Evolutionary conservation across 2,113 vertebrate species (phyloP).

Genomic region (Ranitomeya imitator): DNA sequence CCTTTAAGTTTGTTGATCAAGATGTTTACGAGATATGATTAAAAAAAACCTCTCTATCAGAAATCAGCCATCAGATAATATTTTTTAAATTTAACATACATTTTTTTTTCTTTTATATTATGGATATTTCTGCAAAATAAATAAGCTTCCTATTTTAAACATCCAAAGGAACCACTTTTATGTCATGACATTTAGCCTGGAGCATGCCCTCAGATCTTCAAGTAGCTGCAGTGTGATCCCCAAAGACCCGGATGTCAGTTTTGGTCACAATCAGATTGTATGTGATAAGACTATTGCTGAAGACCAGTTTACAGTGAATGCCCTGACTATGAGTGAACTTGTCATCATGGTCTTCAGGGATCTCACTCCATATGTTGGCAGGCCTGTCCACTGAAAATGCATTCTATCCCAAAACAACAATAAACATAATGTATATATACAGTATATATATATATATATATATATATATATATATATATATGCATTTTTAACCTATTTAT

Average conservation of each 20-base stretch:
- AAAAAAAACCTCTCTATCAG: too few species aligned
- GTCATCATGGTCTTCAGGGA: slow-evolving; percentile 22
- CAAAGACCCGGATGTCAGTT: slow-evolving; percentile 26
- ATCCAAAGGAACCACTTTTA: background rate
- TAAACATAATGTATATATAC: background rate
- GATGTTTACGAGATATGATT: too few species aligned
- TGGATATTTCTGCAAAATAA: background rate
- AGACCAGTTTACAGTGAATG: background rate
- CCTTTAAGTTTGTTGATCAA: too few species aligned
- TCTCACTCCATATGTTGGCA: slow-evolving; percentile 22
- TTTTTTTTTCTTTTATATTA: background rate
- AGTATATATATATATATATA: too few species aligned
- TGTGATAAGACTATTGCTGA: slow-evolving; percentile 24
- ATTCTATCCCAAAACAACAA: background rate
- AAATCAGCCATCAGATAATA: too few species aligned
- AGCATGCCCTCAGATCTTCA: slow-evolving; percentile 31
- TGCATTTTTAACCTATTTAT: background rate
- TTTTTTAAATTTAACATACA: too few species aligned
- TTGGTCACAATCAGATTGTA: slow-evolving; percentile 35
- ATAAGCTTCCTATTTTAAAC: background rate
- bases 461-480: too few species aligned
- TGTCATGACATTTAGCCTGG: slow-evolving; percentile 53
- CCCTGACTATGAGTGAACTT: slow-evolving; percentile 17
- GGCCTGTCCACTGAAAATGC: slow-evolving; percentile 3
- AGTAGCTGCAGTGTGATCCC: slow-evolving; percentile 33